Base-by-base conservation (phyloP, 2,797 vertebrate species). In the Sebastes minor region DNA sequence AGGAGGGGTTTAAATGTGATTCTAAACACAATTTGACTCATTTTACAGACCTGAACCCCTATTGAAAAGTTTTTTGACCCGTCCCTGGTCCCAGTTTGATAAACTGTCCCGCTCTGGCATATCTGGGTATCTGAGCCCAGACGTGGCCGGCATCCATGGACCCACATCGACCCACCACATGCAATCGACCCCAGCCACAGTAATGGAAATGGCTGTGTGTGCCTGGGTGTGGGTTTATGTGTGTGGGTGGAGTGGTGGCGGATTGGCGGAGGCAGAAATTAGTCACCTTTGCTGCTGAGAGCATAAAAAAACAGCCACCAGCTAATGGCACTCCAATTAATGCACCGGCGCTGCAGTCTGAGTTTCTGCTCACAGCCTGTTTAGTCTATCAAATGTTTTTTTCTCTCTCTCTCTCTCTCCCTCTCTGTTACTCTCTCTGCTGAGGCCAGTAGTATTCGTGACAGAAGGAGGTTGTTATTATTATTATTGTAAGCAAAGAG, bases 281-380 rank as follows among this genome's bases (percentile, higher is more conserved):
- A 78, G 77, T 85, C 81, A 84, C 83, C 85, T 86, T 76, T 46
- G 70, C 80, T 68, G 83, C 81, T 80, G 63, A 82, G 65, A 59
- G 78, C 66, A 65, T 76, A 42, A 32, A 77, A 46, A 68, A 72
- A 14, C 30, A 64, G 67, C 46, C 64, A 20, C 56, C 33, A 63
- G 72, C 82, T 87, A 82, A 90, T 86, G 81, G 80, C 23, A n/a
- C 84, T 71, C 73, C 67, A 86, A 73, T 87, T 88, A 91, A 89
- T 76, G 78, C 83, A 78, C 56, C 14, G 46, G 78, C 64, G 63
- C 80, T 59, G 75, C 28, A 42, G 76, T 75, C 60, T 55, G 73
- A 76, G 75, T 46, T 82, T 74, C 33, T 65, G 46, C 79, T 86
- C 76, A 1, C 27, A 65, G 57, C 42, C 64, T 25, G 76, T 74